Base-by-base conservation (phyloP, 2,113 vertebrate species). In the Callocephalon fimbriatum region DNA sequence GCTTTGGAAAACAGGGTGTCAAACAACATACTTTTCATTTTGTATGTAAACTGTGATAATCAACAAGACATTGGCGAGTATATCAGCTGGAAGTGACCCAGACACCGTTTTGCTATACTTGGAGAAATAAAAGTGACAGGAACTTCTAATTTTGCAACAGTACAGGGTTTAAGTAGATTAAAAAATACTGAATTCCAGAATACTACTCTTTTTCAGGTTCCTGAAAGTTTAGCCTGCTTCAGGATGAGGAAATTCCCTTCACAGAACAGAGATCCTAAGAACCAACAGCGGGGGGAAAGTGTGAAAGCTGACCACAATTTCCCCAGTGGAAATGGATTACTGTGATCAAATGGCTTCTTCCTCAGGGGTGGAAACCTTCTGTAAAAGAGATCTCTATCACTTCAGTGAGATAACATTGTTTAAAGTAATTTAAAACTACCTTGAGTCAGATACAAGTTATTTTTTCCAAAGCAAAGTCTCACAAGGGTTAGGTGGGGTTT, bases 21-120 rank as follows among this genome's bases (percentile, higher is more conserved):
- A 32, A 11, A 12, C 15, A 12, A 7, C 3, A 0, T 8, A 2
- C 27, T 42, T n/a, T 4, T 40, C 16, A 3, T 18, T 27, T 48
- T 48, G 7, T 9, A 0, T 25, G 0, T 10, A 6, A 58, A 6
- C 6, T 14, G 40, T 15, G 40, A 10, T 22, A 6, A 6, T 71
- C 22, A 1, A 0, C 4, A 5, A 42, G 19, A 5, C 20, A 1
- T 1, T 8, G 3, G 7, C 0, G 12, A 45, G 29, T 9, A 0
- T 18, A 7, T 27, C 45, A 8, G 27, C n/a, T 81, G 68, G 3
- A 79, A 83, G 58, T 20, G 32, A 18, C 59, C 38, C 37, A 6
- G 50, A 40, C 42, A 35, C 21, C 13, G 17, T 56, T 53, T 56
- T 65, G 12, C 35, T 58, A 0, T 22, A 2, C 10, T 58, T 19